Evolutionary conservation across 1,140 invertebrate species (phyloP), one percentile per base, ranked within the genome.

Genomic region (Solen grandis): DNA sequence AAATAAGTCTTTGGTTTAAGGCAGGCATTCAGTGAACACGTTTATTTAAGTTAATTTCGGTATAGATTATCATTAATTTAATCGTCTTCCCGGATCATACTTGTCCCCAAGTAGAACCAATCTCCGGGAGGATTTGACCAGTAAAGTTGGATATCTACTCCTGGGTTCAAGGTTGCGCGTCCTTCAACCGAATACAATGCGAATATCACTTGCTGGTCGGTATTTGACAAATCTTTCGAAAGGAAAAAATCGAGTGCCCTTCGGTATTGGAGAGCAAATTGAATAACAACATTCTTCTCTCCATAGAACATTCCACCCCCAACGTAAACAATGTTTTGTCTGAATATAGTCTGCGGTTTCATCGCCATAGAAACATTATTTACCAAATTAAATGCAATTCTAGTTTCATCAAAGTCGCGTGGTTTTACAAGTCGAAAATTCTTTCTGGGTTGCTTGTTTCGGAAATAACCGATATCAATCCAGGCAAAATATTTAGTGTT

Each of bases 401-500:
- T n/a, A n/a, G n/a, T n/a, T n/a, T n/a, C n/a, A n/a, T n/a, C n/a
- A 60, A 10, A 1, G 85, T 33, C 36, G 63, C 52, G 36, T 10
- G 87, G 87, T 27, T 79, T 31, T 8, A 41, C 38, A 27, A 90
- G 25, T 27, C 35, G 52, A 73, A 90, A 88, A 14, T n/a, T 29
- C 25, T 66, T 54, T 0, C 79, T 72, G 27, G 62, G 29, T 5
- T 50, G 2, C 81, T 36, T 3, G 86, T 73, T 13, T n/a, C n/a
- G n/a, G n/a, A n/a, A n/a, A n/a, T n/a, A n/a, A n/a, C n/a, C n/a
- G n/a, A n/a, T n/a, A n/a, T n/a, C n/a, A n/a, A n/a, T n/a, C n/a
- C n/a, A n/a, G n/a, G n/a, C n/a, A n/a, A n/a, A n/a, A n/a, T n/a
- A n/a, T n/a, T n/a, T n/a, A n/a, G n/a, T n/a, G n/a, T n/a, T n/a